A percentile compares a stretch with the other conserved stretches of the same genome.
These are phyloP conservation scores for Ctenochaetus hawaiiensis DNA, from an alignment of 2,797 vertebrate species.

Conservation along the genomic window DNA sequence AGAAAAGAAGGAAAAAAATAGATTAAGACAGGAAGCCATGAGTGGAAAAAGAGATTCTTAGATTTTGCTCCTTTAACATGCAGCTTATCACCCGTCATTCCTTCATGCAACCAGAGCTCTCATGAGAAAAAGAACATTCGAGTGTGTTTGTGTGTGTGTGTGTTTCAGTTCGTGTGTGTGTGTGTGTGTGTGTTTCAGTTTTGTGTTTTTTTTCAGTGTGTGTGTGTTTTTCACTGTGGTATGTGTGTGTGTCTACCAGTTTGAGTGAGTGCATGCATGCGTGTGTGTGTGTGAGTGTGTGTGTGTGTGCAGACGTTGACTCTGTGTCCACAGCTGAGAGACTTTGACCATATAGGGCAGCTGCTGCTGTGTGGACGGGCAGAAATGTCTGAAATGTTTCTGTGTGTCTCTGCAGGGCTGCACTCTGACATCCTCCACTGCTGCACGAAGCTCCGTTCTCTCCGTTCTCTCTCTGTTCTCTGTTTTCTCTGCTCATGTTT, in stretches of 20 bases:
- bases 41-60: slow-evolving; percentile 35
- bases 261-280: slow-evolving; percentile 8
- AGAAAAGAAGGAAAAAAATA: background rate
- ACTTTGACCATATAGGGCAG: slow-evolving; percentile 84
- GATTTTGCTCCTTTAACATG: slow-evolving; percentile 44
- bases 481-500: background rate
- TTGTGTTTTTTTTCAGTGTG: background rate
- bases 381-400: slow-evolving; percentile 79
- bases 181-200: slow-evolving; percentile 12
- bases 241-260: slow-evolving; percentile 7
- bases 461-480: too few species aligned
- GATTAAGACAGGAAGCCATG: background rate
- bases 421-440: slow-evolving; percentile 37
- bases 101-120: slow-evolving; percentile 59
- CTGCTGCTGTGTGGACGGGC: slow-evolving; percentile 59
- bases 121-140: slow-evolving; percentile 49
- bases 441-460: background rate
- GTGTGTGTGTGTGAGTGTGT: slow-evolving; percentile 28
- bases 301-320: slow-evolving; percentile 38
- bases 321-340: slow-evolving; percentile 74
- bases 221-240: slow-evolving; percentile 3
- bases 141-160: slow-evolving; percentile 34
- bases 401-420: slow-evolving; percentile 56
- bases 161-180: slow-evolving; percentile 24
- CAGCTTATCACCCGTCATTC: slow-evolving; percentile 71